Base-by-base conservation (phyloP, 1,140 invertebrate genomes). In the Steinernema feltiae region DNA sequence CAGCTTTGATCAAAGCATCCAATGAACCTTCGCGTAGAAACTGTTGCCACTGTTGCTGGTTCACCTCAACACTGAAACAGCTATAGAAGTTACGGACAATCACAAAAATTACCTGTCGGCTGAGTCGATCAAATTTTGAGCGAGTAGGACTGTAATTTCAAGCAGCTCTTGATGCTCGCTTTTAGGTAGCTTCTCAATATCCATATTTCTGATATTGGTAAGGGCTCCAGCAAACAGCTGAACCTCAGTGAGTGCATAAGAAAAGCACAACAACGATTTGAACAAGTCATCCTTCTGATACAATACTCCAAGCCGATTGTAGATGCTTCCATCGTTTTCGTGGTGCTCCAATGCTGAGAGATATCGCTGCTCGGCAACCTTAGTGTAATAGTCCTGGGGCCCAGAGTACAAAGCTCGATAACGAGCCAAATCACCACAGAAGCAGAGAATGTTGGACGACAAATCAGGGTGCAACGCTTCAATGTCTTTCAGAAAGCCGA, bases 41-140 rank as follows among this genome's bases (percentile, higher is more conserved):
- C 7, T 63, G 7, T 27, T 63, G 7, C 53, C 53, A 63, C 7
- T 63, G 7, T 7, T 27, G 53, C 2, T 7, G 24, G 3, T 63
- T 63, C 53, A 63, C 53, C 24, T 63, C 53, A 27, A 63, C 53
- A 27, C 53, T 63, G 53, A 63, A 63, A 63, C 2, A 17, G 53
- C 53, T 27, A 27, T 63, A 63, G 53, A 17, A 63, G 12, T 27
- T 7, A 27, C 7, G 24, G 12, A 15, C 3, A 3, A 12, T 63
- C 3, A 15, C 24, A 12, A 7, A 3, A 63, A 63, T 15, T 63
- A 63, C 53, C 53, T 63, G 15, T 63, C 3, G 3, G 53, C 7
- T 3, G 53, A 63, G 24, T 3, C 2, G 24, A 63, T 15, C 15
- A 27, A 63, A 3, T 27, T 27, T n/a, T 46, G 41, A n/a, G 24